phyloP scores from a whole-genome alignment of 2,888 invertebrate genomes.

The Caenorhabditis sinica region DNA sequence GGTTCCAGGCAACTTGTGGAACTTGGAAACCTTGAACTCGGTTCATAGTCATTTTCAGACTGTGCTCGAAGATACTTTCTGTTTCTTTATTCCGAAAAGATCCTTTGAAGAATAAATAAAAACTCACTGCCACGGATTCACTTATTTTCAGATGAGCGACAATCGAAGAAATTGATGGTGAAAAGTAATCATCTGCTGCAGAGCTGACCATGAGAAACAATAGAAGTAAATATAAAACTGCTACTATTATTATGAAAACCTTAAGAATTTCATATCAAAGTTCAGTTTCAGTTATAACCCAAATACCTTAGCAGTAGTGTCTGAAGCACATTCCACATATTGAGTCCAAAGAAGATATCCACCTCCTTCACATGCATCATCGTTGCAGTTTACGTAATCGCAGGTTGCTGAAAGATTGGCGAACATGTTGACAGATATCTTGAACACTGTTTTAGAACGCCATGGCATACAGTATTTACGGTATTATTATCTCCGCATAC shows the following conservation, averaged over 20 bases:
- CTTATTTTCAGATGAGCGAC: slow-evolving; percentile 85
- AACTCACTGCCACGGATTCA: slow-evolving; percentile 85
- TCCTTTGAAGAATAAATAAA: too few relatives aligned
- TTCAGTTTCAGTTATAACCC: not conserved
- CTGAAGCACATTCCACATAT: slow-evolving; percentile 70
- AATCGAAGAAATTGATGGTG: slow-evolving; percentile 85
- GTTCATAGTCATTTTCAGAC: too few relatives aligned
- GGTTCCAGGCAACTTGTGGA: too few relatives aligned
- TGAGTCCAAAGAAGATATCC: slow-evolving; percentile 77
- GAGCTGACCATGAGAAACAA: slow-evolving; percentile 76
- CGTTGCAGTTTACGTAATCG: slow-evolving; percentile 71
- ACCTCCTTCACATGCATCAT: slow-evolving; percentile 78
- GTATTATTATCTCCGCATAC: too few relatives aligned
- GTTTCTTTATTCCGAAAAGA: not conserved
- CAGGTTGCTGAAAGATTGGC: slow-evolving; percentile 66
- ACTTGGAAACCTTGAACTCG: too few relatives aligned
- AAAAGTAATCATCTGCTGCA: slow-evolving; percentile 82
- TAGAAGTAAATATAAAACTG: slow-evolving; percentile 69
- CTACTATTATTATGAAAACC: slow-evolving; percentile 67
- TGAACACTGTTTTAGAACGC: too few relatives aligned
- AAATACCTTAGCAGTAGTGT: slow-evolving; percentile 39
- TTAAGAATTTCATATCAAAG: slow-evolving; percentile 2
- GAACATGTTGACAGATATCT: too few relatives aligned
- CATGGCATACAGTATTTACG: too few relatives aligned
- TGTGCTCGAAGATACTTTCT: too few relatives aligned